Evolutionary conservation across 2,888 invertebrate genomes (phyloP).

Genomic region (Perizoma flavofasciatum): DNA sequence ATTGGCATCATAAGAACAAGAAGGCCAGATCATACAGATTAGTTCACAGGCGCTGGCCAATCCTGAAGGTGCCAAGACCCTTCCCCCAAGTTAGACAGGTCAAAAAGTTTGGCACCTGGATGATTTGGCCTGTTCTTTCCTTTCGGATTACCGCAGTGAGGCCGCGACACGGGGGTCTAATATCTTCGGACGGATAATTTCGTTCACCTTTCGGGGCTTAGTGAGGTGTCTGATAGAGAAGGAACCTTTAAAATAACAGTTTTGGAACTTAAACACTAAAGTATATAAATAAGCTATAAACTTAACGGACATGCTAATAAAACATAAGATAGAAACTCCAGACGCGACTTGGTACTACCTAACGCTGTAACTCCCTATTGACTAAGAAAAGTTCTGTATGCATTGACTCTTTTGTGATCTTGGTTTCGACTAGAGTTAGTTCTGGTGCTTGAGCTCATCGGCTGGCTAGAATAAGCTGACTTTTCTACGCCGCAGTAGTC

Average conservation of each 20-base stretch:
- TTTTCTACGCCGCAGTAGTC: too few species aligned
- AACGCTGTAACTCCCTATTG: not conserved
- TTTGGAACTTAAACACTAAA: constrained; percentile 3
- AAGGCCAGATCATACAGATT: constrained; percentile 47
- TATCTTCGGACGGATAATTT: constrained; percentile 78
- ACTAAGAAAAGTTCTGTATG: not conserved
- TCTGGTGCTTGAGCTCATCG: too few species aligned
- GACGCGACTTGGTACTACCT: constrained; percentile 11
- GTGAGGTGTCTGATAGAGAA: constrained; percentile 44
- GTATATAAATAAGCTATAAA: constrained; percentile 6
- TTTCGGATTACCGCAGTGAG: constrained; percentile 55
- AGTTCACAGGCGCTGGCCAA: constrained; percentile 49
- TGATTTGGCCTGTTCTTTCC: constrained; percentile 28
- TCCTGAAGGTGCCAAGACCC: constrained; percentile 31
- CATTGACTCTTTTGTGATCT: too few species aligned
- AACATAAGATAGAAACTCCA: constrained; percentile 3
- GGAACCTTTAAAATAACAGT: constrained; percentile 24
- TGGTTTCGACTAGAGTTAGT: too few species aligned
- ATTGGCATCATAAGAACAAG: constrained; percentile 44
- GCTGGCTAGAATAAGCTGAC: too few species aligned
- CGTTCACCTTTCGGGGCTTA: constrained; percentile 61
- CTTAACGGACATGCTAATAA: constrained; percentile 1
- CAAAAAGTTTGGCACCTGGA: constrained; percentile 29
- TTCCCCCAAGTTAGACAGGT: constrained; percentile 3
- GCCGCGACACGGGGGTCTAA: constrained; percentile 64